A percentile compares a stretch with the other conserved stretches of the same genome.
phyloP scores from a whole-genome alignment of 2,113 vertebrate genomes.

The Stictonetta naevosa region DNA sequence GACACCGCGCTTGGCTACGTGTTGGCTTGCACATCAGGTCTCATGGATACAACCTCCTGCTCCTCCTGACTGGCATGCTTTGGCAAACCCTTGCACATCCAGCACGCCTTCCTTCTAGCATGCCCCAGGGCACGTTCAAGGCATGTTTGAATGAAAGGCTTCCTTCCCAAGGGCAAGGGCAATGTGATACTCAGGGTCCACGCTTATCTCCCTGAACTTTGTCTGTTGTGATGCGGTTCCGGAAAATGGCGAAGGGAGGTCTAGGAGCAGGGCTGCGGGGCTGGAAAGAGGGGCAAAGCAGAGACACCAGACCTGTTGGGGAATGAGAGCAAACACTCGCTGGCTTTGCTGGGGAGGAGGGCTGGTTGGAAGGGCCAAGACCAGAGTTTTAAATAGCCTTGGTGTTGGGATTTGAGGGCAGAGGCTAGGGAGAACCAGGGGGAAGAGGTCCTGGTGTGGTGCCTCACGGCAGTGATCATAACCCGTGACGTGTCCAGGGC shows the following conservation, averaged over 20 bases:
- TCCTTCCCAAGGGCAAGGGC: background rate
- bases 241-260: background rate
- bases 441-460: background rate
- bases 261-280: background rate
- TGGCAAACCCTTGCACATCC: background rate
- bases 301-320: background rate
- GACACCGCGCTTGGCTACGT: fast-evolving
- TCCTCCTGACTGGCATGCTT: background rate
- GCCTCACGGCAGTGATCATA: fast-evolving
- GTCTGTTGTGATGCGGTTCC: background rate
- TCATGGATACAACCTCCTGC: background rate
- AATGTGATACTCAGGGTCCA: background rate
- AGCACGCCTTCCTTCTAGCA: background rate
- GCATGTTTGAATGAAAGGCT: background rate
- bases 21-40: fast-evolving
- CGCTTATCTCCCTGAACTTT: slow-evolving; percentile 45
- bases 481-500: background rate
- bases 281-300: fast-evolving
- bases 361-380: background rate
- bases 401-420: background rate
- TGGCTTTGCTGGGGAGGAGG: background rate
- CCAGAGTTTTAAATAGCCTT: background rate
- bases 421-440: background rate
- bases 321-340: fast-evolving
- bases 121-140: fast-evolving